phyloP scores from a whole-genome alignment of 1,140 invertebrate species.

The Zaprionus vittiger region DNA sequence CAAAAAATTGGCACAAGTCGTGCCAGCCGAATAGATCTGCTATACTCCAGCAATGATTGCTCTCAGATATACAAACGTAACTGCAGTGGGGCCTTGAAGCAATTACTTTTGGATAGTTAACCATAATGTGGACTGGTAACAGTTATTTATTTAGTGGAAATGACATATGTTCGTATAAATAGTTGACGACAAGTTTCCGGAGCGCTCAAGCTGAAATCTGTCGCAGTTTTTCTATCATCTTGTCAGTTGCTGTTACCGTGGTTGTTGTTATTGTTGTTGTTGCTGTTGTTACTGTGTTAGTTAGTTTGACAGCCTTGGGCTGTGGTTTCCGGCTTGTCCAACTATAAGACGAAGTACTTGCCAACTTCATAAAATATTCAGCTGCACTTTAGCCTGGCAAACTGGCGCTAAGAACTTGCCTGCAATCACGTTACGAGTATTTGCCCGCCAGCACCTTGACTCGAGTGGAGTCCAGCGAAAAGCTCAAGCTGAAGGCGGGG shows the following conservation, averaged over 20 bases:
- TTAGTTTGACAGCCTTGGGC: constrained; percentile 38
- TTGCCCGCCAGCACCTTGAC: constrained; percentile 61
- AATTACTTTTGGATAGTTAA: constrained; percentile 23
- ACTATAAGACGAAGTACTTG: constrained; percentile 71
- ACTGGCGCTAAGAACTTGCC: constrained; percentile 77
- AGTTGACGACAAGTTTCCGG: constrained; percentile 48
- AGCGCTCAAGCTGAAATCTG: constrained; percentile 39
- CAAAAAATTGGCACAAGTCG: background rate
- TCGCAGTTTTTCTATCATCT: constrained; percentile 26
- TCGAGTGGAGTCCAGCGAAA: constrained; percentile 13
- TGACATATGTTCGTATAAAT: constrained; percentile 47
- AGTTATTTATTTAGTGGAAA: constrained; percentile 63
- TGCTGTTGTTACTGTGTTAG: constrained; percentile 16
- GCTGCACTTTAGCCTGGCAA: constrained; percentile 73
- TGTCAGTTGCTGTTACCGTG: constrained; percentile 11
- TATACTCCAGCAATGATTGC: background rate
- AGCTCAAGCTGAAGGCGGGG: background rate
- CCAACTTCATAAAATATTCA: constrained; percentile 81
- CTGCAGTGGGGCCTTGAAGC: constrained; percentile 8
- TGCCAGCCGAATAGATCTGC: background rate
- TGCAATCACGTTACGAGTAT: constrained; percentile 71
- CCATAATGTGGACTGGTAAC: constrained; percentile 29
- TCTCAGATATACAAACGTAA: background rate
- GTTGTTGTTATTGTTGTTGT: constrained; percentile 14
- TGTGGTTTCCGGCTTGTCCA: constrained; percentile 41